Evolutionary conservation across 2,113 vertebrate species (phyloP), one percentile per base, ranked within the genome.

Genomic region (Tetraodon nigroviridis): DNA sequence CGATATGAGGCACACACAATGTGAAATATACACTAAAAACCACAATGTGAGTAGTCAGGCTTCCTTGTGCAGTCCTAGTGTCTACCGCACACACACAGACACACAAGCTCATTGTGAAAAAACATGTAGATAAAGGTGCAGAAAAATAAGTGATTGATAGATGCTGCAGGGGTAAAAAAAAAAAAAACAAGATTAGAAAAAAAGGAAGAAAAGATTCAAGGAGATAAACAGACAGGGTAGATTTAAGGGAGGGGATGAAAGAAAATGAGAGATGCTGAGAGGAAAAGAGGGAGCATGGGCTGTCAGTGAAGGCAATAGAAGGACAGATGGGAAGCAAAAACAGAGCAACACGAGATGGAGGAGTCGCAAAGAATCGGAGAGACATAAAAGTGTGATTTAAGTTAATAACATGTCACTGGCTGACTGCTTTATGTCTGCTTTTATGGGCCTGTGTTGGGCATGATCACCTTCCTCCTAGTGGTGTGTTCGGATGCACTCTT

Each of bases 341-440:
- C 42, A 22, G 20, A 62, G 56, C 11, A 20, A 53, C 57, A 56
- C 1, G 70, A 57, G 69, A 73, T 42, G 47, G 61, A 79, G 61
- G 14, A 78, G 66, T 51, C 20, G 71, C 60, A 69, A 69, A n/a
- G 44, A 19, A 57, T 59, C 57, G 61, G 10, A 75, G 78, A 72
- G 76, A 80, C 81, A 88, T 84, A 83, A 86, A 86, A 88, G 73
- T 78, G 82, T 86, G 86, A 88, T 88, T 86, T 86, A 86, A 85
- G 83, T 79, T 86, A 78, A 86, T 84, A 81, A 78, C 76, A 70
- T 85, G 84, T 83, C 84, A 85, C 73, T 71, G 69, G 74, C 69
- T 71, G 83, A 79, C 72, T 85, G 63, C 78, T 86, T 86, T 88
- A 84, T 83, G 81, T 71, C 58, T 17, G 75, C 51, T 73, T 74